phyloP scores from a whole-genome alignment of 30 jellyfish, hydroid and myxozoan genomes.

The Hydra vulgaris region DNA sequence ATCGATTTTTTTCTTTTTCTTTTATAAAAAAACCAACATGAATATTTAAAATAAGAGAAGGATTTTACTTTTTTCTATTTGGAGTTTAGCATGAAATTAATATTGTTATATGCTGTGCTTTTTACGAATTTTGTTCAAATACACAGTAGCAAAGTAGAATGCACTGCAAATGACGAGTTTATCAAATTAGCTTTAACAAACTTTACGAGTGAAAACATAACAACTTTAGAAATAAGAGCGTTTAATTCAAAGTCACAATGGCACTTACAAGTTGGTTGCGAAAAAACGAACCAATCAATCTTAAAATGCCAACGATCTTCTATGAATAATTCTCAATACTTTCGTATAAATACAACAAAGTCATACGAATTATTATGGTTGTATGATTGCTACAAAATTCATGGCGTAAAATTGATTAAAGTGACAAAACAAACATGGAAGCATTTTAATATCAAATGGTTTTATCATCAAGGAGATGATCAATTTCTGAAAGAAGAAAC shows the following conservation, averaged over 20 bases:
- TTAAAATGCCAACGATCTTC: slow-evolving; percentile 4
- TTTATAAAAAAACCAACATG: too few species aligned
- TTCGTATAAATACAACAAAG: not conserved
- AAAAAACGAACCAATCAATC: not conserved
- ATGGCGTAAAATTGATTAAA: slow-evolving; percentile 8
- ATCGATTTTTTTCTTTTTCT: too few species aligned
- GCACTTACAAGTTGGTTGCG: slow-evolving; percentile 12
- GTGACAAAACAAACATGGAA: slow-evolving; percentile 8
- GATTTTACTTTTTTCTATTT: too few species aligned
- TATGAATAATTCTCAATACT: slow-evolving; percentile 6
- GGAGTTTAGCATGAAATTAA: too few species aligned
- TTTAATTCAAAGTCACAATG: slow-evolving; percentile 9
- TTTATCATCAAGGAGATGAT: slow-evolving; percentile 14
- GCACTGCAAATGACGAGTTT: slow-evolving; percentile 2
- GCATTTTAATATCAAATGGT: slow-evolving; percentile 21
- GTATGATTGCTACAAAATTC: slow-evolving; percentile 18
- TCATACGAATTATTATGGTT: slow-evolving; percentile 5
- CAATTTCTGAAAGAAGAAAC: slow-evolving; percentile 3
- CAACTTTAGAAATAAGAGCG: not conserved
- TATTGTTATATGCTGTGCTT: too few species aligned
- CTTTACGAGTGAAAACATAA: slow-evolving; percentile 5
- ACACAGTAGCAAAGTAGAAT: too few species aligned
- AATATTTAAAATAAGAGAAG: too few species aligned
- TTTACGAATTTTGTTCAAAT: too few species aligned
- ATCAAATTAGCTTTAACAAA: too few species aligned